Base-by-base conservation (phyloP, 2,797 vertebrate species). In the Enteromius argenteus region DNA sequence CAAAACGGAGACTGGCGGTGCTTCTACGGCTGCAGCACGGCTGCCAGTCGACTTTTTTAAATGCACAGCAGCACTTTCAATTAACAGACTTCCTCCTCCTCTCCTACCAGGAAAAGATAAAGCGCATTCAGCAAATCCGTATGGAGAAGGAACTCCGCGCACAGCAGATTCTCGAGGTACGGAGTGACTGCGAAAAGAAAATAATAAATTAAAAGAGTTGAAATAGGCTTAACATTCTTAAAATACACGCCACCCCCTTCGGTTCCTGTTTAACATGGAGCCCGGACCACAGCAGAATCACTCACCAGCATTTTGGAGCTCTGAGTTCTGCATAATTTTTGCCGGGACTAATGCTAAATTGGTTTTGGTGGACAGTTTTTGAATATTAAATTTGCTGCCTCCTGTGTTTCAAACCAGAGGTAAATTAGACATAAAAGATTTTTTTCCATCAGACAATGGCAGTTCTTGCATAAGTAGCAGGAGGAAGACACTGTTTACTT, bases 121-220 rank as follows among this genome's bases (percentile, higher is more conserved):
- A 99, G 92, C 96, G 98, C 87, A 99, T 99, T 95, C 97, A 99
- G 92, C 98, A 99, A 94, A 98, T 99, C 92, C 96, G 98, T 91
- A 97, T 99, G 97, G 98, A 99, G 94, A 99, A 99, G 93, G 98
- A 99, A 95, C 95, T 97, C 93, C 95, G 98, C 93, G 97, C 98
- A 56, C 98, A 99, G 92, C 98, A 99, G 91, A 99, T 99, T 95
- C 94, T 99, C 90, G 98, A 99, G 98, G 98, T 99, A 97, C 67
- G 90, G 89, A 53, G 79, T 87, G 91, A 92, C 91, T 92, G 91
- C 78, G 72, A 83, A 90, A 89, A 85, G 89, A 90, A 92, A 90
- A 79, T 39, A 37, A 86, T 56, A 74, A 68, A 85, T 74, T 10
- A 73, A 73, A 64, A 79, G 81, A 87, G 77, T 94, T 88, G 92